phyloP scores from a whole-genome alignment of 2,888 invertebrate genomes.

The Gandaritis pyraliata region DNA sequence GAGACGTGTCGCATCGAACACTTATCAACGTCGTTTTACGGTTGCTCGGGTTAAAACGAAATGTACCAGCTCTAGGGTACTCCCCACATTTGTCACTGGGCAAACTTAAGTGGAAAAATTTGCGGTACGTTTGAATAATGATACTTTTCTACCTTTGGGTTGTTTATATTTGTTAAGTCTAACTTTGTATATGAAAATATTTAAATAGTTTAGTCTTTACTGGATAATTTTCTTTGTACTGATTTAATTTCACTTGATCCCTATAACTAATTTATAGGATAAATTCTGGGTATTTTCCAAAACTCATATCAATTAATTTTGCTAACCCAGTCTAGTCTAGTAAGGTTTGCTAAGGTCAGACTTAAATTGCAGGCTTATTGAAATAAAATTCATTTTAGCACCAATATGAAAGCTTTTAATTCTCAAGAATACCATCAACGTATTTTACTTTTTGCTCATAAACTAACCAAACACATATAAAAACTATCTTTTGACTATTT shows the following conservation, averaged over 20 bases:
- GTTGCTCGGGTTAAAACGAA: slow-evolving; percentile 67
- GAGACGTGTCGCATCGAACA: slow-evolving; percentile 68
- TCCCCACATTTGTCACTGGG: slow-evolving; percentile 67
- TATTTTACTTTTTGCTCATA: too few relatives aligned
- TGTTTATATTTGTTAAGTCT: not conserved
- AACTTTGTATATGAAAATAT: not conserved
- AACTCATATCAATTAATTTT: not conserved
- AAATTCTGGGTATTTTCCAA: not conserved
- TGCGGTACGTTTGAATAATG: slow-evolving; percentile 64
- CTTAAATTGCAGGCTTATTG: too few relatives aligned
- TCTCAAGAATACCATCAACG: too few relatives aligned
- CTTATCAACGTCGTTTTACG: slow-evolving; percentile 72
- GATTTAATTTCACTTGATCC: too few relatives aligned
- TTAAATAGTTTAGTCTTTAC: too few relatives aligned
- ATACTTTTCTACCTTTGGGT: not conserved
- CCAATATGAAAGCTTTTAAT: too few relatives aligned
- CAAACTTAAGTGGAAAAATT: slow-evolving; percentile 70
- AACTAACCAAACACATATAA: not conserved
- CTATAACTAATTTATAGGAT: too few relatives aligned
- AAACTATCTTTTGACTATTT: not conserved
- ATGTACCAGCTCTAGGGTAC: slow-evolving; percentile 61
- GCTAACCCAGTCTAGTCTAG: too few relatives aligned
- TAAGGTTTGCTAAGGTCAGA: too few relatives aligned
- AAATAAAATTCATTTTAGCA: too few relatives aligned
- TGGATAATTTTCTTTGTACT: too few relatives aligned